These are phyloP conservation scores for Cyanoliseus patagonus DNA, from an alignment of 2,113 vertebrate genomes.

Conservation along the genomic window DNA sequence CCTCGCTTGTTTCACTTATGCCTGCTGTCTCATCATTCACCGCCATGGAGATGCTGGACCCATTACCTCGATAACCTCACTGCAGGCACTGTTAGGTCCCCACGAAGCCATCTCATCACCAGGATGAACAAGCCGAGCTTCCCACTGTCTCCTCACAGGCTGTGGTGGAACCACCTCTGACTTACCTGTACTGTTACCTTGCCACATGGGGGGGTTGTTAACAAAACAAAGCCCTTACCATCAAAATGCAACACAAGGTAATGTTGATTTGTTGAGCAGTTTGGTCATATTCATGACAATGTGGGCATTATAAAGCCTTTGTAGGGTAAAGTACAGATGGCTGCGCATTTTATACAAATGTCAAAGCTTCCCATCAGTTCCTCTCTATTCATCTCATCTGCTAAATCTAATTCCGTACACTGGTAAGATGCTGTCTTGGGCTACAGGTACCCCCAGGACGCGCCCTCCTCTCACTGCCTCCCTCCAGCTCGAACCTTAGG, in stretches of 20 bases:
- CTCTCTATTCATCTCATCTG: background rate
- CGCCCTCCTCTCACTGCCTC: background rate
- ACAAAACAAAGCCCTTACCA: background rate
- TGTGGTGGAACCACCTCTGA: background rate
- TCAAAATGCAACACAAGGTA: background rate
- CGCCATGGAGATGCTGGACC: background rate
- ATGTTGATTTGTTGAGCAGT: background rate
- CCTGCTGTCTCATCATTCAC: background rate
- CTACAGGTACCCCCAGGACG: background rate
- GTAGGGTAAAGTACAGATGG: background rate
- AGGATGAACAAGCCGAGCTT: background rate
- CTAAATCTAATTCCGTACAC: background rate
- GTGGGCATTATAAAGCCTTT: background rate
- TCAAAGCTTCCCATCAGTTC: background rate
- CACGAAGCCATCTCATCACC: background rate
- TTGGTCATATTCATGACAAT: background rate
- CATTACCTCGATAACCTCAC: accelerated
- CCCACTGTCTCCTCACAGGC: background rate
- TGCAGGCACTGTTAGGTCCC: background rate
- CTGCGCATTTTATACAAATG: background rate
- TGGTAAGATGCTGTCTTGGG: background rate
- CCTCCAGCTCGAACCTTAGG: background rate
- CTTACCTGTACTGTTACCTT: background rate
- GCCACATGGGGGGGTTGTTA: background rate
- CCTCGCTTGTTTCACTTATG: background rate